Evolutionary conservation across 2,797 vertebrate species (phyloP), one percentile per base, ranked within the genome.

Genomic region (Jordanella pulchra): DNA sequence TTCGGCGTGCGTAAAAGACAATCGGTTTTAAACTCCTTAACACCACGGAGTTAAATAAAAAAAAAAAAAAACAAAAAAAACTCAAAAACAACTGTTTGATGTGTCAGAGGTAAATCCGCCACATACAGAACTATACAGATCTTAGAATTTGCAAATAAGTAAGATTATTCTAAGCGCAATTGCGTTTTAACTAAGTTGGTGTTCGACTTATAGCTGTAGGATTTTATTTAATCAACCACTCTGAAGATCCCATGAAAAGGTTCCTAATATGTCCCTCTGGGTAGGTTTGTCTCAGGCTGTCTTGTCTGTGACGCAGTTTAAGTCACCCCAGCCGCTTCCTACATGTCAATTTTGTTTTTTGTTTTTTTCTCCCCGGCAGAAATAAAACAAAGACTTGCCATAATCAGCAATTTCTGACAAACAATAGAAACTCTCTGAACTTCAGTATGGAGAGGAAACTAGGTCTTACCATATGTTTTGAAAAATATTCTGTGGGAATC

Each of bases 291-390:
- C 15, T 54, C 27, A 7, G 63, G 61, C 65, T 77, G 82, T 89
- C 84, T 17, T 82, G 85, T 86, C 9, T 95, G 94, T 96, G 95
- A 96, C 95, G 96, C 95, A 96, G 90, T 94, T 94, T 89, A 95
- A 95, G 89, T 94, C 93, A 88, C 85, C 92, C 89, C 89, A 88
- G 89, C 79, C 78, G 86, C 84, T 88, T 81, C 87, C 80, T 82
- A 75, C 45, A 58, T 72, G 72, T 51, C 50, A 35, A 32, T 39
- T 63, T 51, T 23, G 58, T 4, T 18, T 50, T 78, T 68, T n/a
- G 28, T 58, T 50, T 84, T 72, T 44, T 42, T 11, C 53, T 68
- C n/a, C 51, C 4, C 53, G 42, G 42, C 27, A 47, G 28, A 54
- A 66, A 67, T 66, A 56, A 72, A 81, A 78, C 66, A 75, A 68